Base-by-base conservation (phyloP, 1,140 invertebrate species). In the Achatina immaculata region DNA sequence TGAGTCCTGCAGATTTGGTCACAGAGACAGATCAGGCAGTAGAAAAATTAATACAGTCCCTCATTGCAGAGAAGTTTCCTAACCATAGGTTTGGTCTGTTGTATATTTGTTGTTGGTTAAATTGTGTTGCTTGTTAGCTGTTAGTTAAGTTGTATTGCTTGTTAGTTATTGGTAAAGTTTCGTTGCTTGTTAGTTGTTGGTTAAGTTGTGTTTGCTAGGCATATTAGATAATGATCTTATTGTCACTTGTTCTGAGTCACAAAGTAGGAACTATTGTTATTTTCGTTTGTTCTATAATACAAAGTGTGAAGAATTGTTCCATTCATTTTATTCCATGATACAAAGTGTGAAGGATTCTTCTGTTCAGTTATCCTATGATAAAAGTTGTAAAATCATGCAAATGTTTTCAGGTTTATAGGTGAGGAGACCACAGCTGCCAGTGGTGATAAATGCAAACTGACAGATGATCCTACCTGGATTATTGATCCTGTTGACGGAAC, bases 1-100 rank as follows among this genome's bases (percentile, higher is more conserved):
- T 94, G 0, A 95, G 94, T 81, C 95, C 95, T 83, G 96, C 98
- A 80, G 98, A 99, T 92, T 93, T 99, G 69, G 98, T 99, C 0
- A 99, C 98, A 0, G 96, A 98, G 93, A 96, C 96, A 19, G 98
- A 99, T 91, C 94, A 96, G 90, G 94, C 95, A 89, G 96, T 99
- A 0, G 98, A 99, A 90, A 94, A 95, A 86, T 90, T 96, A 38
- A 91, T 99, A 0, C 95, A 98, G 71, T 90, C 93, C n/a, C 95
- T 94, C 42, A 92, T 99, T 24, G 93, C 92, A 3, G 91, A 93
- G 79, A 93, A 94, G 84, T 99, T 95, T 93, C 96, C 97, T 0
- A 93, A 94, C 82, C 98, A 99, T 89, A 95, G 94, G 96, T 96
- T 93, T 89, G 87, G 85, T 28, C 42, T 28, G 21, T 21, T 38